These are phyloP conservation scores for Lepus oiostolus DNA, from an alignment of 2,797 vertebrate species.

Conservation along the genomic window DNA sequence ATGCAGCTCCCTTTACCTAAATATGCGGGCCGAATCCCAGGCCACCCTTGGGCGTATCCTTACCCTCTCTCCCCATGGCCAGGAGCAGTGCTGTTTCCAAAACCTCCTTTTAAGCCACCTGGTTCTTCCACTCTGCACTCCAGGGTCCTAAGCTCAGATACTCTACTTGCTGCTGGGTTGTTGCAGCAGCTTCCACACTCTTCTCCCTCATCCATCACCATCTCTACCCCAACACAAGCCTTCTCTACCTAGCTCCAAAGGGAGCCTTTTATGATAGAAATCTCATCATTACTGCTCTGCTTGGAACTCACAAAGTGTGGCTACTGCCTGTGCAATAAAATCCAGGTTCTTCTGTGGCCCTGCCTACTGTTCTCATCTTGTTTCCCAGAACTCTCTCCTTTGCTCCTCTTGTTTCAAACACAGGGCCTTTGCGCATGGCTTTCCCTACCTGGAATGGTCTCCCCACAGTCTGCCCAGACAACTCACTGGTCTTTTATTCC, in stretches of 20 bases:
- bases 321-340: background rate
- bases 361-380: background rate
- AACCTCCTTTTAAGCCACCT: background rate
- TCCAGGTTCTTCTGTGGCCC: background rate
- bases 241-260: background rate
- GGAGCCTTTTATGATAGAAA: background rate
- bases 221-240: too few relatives aligned
- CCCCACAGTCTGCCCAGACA: background rate
- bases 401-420: background rate
- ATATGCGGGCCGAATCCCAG: background rate
- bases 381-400: background rate
- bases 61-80: background rate
- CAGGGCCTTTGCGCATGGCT: background rate
- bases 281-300: background rate
- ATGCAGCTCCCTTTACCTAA: background rate
- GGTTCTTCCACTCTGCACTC: background rate
- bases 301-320: background rate
- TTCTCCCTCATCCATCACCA: background rate
- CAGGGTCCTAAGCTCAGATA: fast-evolving
- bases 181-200: background rate
- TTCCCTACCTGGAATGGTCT: background rate
- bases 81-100: background rate
- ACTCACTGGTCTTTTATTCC: too few relatives aligned
- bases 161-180: background rate
- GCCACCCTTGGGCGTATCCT: background rate